Percentiles rank a stretch among this genome's conserved stretches.
phyloP scores from a whole-genome alignment of 2,113 vertebrate genomes.

The Erythrolamprus reginae region DNA sequence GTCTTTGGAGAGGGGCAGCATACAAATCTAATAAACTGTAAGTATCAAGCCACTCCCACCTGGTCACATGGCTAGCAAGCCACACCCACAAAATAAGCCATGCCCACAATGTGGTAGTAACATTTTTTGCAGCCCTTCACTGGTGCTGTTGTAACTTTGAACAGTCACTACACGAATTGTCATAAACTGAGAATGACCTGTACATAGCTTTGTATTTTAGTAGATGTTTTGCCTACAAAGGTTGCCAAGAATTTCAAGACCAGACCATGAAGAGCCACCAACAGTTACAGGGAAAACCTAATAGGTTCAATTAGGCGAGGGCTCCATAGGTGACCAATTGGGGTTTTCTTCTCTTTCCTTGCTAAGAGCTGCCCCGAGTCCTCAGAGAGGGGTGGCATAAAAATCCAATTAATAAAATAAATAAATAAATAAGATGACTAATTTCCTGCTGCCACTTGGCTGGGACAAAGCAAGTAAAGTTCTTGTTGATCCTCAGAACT shows the following conservation, averaged over 20 bases:
- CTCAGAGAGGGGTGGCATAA: too few relatives aligned
- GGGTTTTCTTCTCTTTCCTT: background rate
- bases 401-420: too few relatives aligned
- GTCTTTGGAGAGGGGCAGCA: too few relatives aligned
- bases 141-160: background rate
- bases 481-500: background rate
- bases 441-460: background rate
- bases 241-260: background rate
- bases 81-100: too few relatives aligned
- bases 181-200: background rate
- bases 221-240: background rate
- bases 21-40: too few relatives aligned
- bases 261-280: background rate
- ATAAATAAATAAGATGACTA: background rate
- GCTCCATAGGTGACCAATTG: background rate
- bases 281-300: background rate
- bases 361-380: too few relatives aligned
- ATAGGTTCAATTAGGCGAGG: background rate
- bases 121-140: too few relatives aligned
- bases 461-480: background rate
- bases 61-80: too few relatives aligned
- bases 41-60: too few relatives aligned
- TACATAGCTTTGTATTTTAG: background rate
- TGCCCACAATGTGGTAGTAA: too few relatives aligned
- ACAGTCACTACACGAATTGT: background rate